Evolutionary conservation across 1,140 invertebrate species (phyloP).

Genomic region (Ectropis grisescens): DNA sequence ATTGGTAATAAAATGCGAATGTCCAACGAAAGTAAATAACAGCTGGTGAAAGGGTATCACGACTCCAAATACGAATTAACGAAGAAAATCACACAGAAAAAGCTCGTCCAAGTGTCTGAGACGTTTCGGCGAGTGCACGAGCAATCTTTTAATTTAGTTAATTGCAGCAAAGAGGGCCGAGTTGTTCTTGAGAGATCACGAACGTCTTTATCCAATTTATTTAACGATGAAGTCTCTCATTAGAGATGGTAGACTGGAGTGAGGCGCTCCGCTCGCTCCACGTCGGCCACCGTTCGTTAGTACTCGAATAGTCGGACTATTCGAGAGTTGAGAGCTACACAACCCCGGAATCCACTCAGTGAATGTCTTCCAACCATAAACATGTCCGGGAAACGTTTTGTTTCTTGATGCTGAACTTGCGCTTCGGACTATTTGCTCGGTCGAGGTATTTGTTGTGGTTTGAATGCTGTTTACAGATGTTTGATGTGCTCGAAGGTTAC

Average conservation of each 20-base stretch:
- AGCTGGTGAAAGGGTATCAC: too few species aligned
- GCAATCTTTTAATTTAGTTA: conserved; percentile 68
- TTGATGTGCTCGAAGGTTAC: too few species aligned
- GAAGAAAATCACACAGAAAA: conserved; percentile 18
- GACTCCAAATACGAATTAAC: conserved; percentile 16
- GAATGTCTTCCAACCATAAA: conserved; percentile 5
- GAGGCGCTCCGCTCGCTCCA: not conserved
- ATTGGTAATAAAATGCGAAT: too few species aligned
- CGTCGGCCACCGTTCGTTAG: conserved; percentile 41
- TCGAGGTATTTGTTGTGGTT: too few species aligned
- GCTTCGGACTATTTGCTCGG: too few species aligned
- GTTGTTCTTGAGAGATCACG: conserved; percentile 64
- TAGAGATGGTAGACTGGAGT: conserved; percentile 56
- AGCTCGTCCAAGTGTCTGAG: conserved; percentile 24
- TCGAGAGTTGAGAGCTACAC: conserved; percentile 9
- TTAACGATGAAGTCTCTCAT: conserved; percentile 65
- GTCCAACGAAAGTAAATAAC: too few species aligned
- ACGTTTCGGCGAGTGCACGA: conserved; percentile 50
- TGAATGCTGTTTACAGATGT: too few species aligned
- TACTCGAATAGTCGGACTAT: too few species aligned
- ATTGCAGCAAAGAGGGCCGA: conserved; percentile 60
- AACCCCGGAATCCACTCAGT: conserved; percentile 1
- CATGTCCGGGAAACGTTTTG: not conserved
- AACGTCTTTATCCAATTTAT: conserved; percentile 69
- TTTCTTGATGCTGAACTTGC: too few species aligned